Base-by-base conservation (phyloP, 2,797 vertebrate genomes). In the Pangasius larnaudii region DNA sequence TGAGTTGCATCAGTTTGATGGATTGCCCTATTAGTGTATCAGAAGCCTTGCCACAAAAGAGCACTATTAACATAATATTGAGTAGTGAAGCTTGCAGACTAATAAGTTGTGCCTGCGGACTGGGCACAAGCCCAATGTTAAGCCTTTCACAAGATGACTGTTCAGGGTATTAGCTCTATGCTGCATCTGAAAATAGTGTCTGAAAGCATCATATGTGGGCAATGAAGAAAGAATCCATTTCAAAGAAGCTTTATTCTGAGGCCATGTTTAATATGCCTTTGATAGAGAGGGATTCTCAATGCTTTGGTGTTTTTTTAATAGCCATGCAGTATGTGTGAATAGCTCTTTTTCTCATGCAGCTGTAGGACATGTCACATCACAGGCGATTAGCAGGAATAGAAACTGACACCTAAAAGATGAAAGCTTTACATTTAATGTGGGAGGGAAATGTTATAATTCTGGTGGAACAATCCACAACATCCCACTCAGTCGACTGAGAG, bases 361-460 rank as follows among this genome's bases (percentile, higher is more conserved):
- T 91, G 92, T 88, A 90, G 87, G 91, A 89, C 90, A 89, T 82
- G 92, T 93, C 79, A 51, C 93, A 93, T 95, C 94, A 94, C 90
- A 94, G 92, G 89, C 90, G 93, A 94, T 95, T 93, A 95, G 90
- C 78, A 53, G 80, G 71, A 90, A 91, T 58, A 80, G 90, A 93
- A 93, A 94, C 88, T 93, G 94, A 94, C 82, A 92, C 91, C 88
- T 92, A 92, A 90, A 93, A 91, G 91, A 88, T 13, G 90, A 91
- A 92, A 91, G 92, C 93, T 93, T 94, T 95, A 92, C 90, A 91
- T 91, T 93, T 92, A 94, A 94, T 93, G 92, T 93, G 90, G 92
- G 92, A 89, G 92, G 92, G 67, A 91, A 88, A 90, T 84, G 82
- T 56, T 91, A 85, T 90, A 88, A 85, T 92, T 94, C 11, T 84